Conservation (phyloP, 2,797 vertebrate species). For the Pseudochirops cupreus region DNA sequence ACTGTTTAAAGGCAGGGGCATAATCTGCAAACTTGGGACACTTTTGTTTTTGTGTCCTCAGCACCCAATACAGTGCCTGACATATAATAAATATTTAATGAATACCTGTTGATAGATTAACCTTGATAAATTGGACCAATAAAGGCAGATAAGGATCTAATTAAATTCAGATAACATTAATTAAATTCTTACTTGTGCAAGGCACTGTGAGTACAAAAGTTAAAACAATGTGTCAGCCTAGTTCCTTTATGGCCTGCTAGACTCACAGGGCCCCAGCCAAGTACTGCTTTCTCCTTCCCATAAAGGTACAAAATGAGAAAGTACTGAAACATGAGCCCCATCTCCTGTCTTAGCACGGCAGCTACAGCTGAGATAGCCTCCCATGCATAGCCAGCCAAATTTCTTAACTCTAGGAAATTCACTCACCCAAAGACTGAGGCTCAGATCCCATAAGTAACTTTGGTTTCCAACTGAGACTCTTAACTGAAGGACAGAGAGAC, state of each 20-base stretch:
- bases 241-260: not conserved
- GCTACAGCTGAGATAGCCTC: not conserved
- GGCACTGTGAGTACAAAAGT: not conserved
- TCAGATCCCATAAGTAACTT: constrained; percentile 71
- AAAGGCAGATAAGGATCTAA: not conserved
- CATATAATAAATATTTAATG: not conserved
- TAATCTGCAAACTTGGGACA: no score
- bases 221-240: not conserved
- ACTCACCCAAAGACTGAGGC: constrained; percentile 46
- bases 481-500: not conserved
- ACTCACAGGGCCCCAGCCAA: not conserved
- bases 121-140: not conserved
- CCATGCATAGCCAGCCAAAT: constrained; percentile 41
- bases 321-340: not conserved
- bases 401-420: accelerated
- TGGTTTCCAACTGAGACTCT: not conserved
- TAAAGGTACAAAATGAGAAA: not conserved
- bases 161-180: not conserved
- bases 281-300: not conserved
- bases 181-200: not conserved
- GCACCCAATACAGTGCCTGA: not conserved
- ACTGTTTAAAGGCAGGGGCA: not conserved
- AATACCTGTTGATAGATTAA: not conserved
- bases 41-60: not conserved
- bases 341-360: not conserved